Base-by-base conservation (phyloP, 2,797 vertebrate genomes). In the Xenops minutus region DNA sequence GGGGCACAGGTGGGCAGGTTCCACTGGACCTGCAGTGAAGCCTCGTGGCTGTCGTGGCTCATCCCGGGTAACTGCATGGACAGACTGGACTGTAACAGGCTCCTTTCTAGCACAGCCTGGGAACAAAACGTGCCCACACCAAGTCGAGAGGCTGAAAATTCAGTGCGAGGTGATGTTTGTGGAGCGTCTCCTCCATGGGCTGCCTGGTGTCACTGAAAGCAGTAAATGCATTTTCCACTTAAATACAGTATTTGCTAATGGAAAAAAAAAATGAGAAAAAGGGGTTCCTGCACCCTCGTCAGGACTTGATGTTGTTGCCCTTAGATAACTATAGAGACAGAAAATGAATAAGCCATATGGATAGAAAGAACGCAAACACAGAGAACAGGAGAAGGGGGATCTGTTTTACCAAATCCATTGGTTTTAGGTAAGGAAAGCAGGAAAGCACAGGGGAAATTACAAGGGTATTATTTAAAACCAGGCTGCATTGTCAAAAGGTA, bases 311-410 rank as follows among this genome's bases (percentile, higher is more conserved):
- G 43, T 7, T 46, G 48, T 30, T 69, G 44, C 62, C 58, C 56
- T n/a, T 68, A 13, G 54, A 81, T 64, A 85, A 18, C 21, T 10
- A 13, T 17, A 62, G 67, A 63, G 41, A 52, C 63, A 63, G 41
- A 52, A 72, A 67, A 69, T 1, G 1, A 5, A 0, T 7, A 20
- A 86, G n/a, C 26, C 32, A 15, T 1, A 0, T 22, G 36, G 52
- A 11, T 2, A 13, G 67, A 61, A 34, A 10, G 36, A 71, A 44
- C 30, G 51, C 7, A 49, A 13, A 71, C 27, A 74, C 14, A 51
- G 3, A 12, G 14, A 46, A 6, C 13, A 10, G 71, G 79, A n/a
- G 44, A 9, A 17, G 30, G 32, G 73, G 52, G 52, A 16, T 62
- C 15, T 43, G 23, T 71, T 79, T 29, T 56, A 30, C 32, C 34